Evolutionary conservation across 35 echinoderm and acorn worm species (phyloP).

Genomic region (Acanthaster planci): DNA sequence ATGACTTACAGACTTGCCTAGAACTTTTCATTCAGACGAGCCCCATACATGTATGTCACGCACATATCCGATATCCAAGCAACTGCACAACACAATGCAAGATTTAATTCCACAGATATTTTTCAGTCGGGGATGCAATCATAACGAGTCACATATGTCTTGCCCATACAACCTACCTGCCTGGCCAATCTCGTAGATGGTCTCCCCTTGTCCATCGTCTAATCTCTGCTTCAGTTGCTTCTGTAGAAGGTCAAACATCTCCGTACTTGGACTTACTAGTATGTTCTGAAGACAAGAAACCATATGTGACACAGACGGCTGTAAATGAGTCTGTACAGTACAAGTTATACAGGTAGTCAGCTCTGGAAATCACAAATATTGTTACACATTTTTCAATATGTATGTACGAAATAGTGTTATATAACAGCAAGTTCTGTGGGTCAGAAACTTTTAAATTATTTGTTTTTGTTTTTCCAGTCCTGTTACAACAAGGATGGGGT

Average conservation of each 20-base stretch:
- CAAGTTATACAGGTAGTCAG: not conserved
- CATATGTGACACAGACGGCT: not conserved
- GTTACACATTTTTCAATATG: not conserved
- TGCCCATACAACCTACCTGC: slow-evolving; percentile 53
- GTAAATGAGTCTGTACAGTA: not conserved
- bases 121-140: too few species aligned
- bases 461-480: too few species aligned
- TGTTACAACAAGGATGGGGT: too few species aligned
- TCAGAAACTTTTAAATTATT: too few species aligned
- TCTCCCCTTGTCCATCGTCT: slow-evolving; percentile 79
- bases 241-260: slow-evolving; percentile 57
- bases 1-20: too few species aligned
- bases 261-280: slow-evolving; percentile 76
- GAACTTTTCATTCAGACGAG: too few species aligned
- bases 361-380: not conserved
- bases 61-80: too few species aligned
- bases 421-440: not conserved
- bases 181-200: slow-evolving; percentile 83
- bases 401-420: not conserved
- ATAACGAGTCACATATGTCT: too few species aligned
- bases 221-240: slow-evolving; percentile 72
- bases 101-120: too few species aligned
- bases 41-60: too few species aligned
- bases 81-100: too few species aligned
- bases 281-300: slow-evolving; percentile 55